Percentiles rank a stretch among this genome's conserved stretches.
These are phyloP conservation scores for Heliconius aoede DNA, from an alignment of 2,888 invertebrate genomes.

Conservation along the genomic window DNA sequence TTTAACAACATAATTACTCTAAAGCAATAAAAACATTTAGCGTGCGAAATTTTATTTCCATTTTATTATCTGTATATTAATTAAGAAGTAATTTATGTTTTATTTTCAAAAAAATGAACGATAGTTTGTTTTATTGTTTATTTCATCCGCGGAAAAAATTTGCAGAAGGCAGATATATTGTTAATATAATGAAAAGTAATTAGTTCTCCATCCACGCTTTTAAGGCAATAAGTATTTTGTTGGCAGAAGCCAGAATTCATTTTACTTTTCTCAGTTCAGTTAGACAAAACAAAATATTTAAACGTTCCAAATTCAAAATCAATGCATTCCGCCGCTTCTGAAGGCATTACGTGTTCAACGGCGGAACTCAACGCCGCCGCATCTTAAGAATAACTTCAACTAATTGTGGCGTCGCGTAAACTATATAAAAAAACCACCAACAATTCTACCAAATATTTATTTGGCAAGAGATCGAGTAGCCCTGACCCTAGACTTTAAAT, in stretches of 20 bases:
- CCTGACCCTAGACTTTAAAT: slow-evolving; percentile 60
- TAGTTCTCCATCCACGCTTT: background rate
- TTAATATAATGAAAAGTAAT: background rate
- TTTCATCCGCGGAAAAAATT: background rate
- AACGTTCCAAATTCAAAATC: background rate
- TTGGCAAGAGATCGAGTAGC: slow-evolving; percentile 40
- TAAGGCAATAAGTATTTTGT: background rate
- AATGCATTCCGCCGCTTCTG: background rate
- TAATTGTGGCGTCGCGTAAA: background rate
- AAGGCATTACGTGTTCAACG: no score
- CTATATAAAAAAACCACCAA: background rate
- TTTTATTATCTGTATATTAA: slow-evolving; percentile 16
- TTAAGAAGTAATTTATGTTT: background rate
- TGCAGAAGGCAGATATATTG: background rate
- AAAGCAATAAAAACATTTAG: slow-evolving; percentile 33
- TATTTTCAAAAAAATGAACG: background rate
- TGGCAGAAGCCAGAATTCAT: no score
- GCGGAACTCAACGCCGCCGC: no score
- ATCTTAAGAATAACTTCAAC: background rate
- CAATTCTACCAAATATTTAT: slow-evolving; percentile 22
- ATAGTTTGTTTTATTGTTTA: background rate
- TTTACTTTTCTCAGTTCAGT: no score
- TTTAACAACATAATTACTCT: slow-evolving; percentile 15
- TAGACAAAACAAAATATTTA: no score
- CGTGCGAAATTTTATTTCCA: slow-evolving; percentile 21